Conservation (phyloP, 2,113 vertebrate genomes). For the Cairina moschata region DNA sequence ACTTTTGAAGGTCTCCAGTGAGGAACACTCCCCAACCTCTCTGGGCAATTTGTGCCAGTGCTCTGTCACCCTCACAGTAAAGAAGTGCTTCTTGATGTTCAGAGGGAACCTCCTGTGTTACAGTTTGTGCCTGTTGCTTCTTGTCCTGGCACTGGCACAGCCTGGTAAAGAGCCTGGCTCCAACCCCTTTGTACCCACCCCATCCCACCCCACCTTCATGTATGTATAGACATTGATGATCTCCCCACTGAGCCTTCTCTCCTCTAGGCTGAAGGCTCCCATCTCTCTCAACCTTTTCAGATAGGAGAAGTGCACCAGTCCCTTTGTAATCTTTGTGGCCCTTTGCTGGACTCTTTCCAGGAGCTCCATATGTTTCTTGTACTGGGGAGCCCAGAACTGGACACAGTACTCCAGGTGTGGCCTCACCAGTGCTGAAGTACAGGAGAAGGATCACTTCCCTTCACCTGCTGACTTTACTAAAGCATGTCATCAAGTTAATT, state of each 20-base stretch:
- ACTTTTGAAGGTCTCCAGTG: neutral
- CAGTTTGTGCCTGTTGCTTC: neutral
- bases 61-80: accelerated
- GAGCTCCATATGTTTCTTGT: neutral
- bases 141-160: neutral
- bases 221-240: neutral
- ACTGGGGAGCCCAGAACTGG: neutral
- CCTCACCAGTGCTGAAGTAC: neutral
- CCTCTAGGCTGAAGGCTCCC: neutral
- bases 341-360: neutral
- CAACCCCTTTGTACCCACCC: neutral
- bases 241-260: neutral
- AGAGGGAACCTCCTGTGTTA: neutral
- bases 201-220: neutral
- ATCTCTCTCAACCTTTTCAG: neutral
- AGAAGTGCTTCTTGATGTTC: neutral
- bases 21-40: neutral
- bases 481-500: neutral
- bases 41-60: neutral
- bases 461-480: neutral
- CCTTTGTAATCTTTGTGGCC: neutral
- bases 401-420: neutral
- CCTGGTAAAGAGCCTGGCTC: neutral
- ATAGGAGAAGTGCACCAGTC: neutral
- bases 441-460: neutral